Evolutionary conservation across 2,113 vertebrate species (phyloP).

Genomic region (Pithys albifrons): DNA sequence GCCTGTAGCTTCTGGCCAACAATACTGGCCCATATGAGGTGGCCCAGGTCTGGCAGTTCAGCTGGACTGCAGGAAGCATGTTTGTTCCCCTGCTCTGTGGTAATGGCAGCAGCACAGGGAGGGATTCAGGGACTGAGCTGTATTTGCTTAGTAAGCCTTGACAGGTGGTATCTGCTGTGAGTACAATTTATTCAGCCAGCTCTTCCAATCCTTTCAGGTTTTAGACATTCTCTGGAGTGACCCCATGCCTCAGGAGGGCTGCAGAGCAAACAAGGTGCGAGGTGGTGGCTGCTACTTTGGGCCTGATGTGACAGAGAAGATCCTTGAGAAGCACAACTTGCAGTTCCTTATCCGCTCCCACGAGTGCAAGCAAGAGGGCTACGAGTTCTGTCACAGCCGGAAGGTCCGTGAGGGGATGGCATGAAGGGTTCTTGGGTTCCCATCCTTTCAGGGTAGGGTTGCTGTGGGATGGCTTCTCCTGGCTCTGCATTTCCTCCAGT

Average conservation of each 20-base stretch:
- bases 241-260: slow-evolving; percentile 88
- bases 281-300: slow-evolving; percentile 93
- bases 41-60: not conserved
- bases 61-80: not conserved
- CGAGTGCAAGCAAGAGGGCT: slow-evolving; percentile 93
- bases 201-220: slow-evolving; percentile 69
- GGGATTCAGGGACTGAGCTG: not conserved
- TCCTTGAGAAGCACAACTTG: slow-evolving; percentile 82
- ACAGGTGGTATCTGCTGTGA: not conserved
- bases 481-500: not conserved
- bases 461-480: not conserved
- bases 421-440: not conserved
- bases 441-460: not conserved
- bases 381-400: slow-evolving; percentile 88
- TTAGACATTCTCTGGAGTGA: slow-evolving; percentile 92
- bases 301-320: slow-evolving; percentile 82
- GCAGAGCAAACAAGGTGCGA: slow-evolving; percentile 81
- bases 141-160: not conserved
- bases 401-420: slow-evolving; percentile 62
- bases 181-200: not conserved
- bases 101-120: not conserved
- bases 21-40: not conserved
- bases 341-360: slow-evolving; percentile 91
- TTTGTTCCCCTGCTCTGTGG: not conserved
- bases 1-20: not conserved